Evolutionary conservation across 2,113 vertebrate genomes (phyloP).

Genomic region (Pedionomus torquatus): DNA sequence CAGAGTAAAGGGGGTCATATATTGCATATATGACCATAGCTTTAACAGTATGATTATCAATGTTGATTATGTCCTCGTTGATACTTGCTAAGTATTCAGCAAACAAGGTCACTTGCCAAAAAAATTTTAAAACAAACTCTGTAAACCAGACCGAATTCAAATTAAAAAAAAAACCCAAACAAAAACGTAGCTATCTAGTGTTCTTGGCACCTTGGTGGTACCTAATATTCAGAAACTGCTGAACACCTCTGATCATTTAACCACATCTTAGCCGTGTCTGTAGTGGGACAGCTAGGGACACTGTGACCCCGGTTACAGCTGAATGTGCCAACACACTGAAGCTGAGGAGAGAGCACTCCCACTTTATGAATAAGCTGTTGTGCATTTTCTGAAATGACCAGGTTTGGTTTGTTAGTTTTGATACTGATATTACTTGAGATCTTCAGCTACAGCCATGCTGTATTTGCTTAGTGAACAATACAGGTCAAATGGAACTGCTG

Average conservation of each 20-base stretch:
- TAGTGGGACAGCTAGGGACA: background rate
- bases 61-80: background rate
- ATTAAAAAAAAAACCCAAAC: background rate
- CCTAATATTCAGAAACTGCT: background rate
- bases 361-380: background rate
- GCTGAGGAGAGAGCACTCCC: background rate
- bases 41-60: background rate
- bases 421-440: background rate
- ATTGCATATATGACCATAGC: background rate
- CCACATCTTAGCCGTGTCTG: background rate
- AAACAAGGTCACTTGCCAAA: background rate
- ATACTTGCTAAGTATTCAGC: background rate
- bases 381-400: background rate
- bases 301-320: background rate
- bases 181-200: background rate
- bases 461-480: constrained; percentile 40
- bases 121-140: background rate
- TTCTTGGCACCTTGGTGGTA: background rate
- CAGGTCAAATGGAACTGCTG: constrained; percentile 12
- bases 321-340: background rate
- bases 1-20: no score
- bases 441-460: background rate
- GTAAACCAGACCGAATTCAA: background rate
- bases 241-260: background rate
- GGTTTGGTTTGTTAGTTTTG: background rate